Evolutionary conservation across 1,140 invertebrate genomes (phyloP).

Genomic region (Dufourea novaeangliae): DNA sequence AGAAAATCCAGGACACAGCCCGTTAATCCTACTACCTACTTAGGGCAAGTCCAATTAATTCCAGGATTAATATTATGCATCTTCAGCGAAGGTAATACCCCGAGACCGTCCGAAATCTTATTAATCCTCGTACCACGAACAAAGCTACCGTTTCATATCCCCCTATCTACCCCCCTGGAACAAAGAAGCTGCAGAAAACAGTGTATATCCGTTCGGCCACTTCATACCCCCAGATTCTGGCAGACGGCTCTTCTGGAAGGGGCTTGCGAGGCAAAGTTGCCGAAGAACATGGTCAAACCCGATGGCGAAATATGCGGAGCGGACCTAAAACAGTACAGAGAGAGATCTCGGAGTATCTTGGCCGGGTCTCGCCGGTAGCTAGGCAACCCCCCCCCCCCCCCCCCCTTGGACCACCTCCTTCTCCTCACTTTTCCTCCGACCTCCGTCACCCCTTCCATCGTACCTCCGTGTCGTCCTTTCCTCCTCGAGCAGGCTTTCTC

Average conservation of each 20-base stretch:
- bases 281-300: slow-evolving; percentile 58
- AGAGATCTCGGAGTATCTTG: slow-evolving; percentile 81
- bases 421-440: slow-evolving; percentile 61
- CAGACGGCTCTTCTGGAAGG: neutral
- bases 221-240: neutral
- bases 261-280: slow-evolving; percentile 22
- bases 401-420: slow-evolving; percentile 68
- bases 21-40: too few species aligned
- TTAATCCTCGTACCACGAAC: neutral
- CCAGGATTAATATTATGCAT: too few species aligned
- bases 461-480: slow-evolving; percentile 70
- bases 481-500: slow-evolving; percentile 67
- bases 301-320: slow-evolving; percentile 58
- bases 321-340: slow-evolving; percentile 59
- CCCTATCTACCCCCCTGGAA: too few species aligned
- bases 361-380: slow-evolving; percentile 81
- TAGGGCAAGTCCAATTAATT: too few species aligned
- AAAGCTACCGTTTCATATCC: neutral
- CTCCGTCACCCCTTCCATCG: slow-evolving; percentile 46
- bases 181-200: neutral
- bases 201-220: neutral
- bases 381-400: slow-evolving; percentile 78
- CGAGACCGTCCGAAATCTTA: neutral
- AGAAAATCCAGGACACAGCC: too few species aligned
- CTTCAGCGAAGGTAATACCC: too few species aligned